Conservation (phyloP, 2,888 invertebrate species). For the Atethmia centrago region DNA sequence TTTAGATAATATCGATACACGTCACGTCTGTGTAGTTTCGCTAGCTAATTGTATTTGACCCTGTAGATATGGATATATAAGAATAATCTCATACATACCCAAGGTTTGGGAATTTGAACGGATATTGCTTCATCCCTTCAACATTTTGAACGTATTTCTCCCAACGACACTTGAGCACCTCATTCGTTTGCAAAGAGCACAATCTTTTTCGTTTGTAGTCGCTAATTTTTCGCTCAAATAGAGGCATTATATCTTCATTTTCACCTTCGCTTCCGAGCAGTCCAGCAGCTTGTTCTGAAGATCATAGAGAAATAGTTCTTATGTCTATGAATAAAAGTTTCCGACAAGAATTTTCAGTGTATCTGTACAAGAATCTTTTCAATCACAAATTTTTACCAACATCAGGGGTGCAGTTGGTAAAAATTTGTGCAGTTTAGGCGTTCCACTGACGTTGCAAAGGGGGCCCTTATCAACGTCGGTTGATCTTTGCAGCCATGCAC, state of each 20-base stretch:
- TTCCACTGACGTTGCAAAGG: too few species aligned
- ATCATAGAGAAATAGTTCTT: neutral
- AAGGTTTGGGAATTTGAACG: conserved; percentile 26
- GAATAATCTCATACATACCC: conserved; percentile 11
- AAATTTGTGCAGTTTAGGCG: too few species aligned
- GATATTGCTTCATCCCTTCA: neutral
- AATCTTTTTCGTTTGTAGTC: conserved; percentile 12
- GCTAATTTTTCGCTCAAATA: conserved; percentile 23
- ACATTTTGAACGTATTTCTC: neutral
- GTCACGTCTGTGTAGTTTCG: too few species aligned
- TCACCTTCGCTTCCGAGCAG: neutral
- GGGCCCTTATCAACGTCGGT: too few species aligned
- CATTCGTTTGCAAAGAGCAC: conserved; percentile 33
- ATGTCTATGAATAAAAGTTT: neutral
- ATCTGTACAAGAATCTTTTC: too few species aligned
- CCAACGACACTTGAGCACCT: conserved; percentile 32
- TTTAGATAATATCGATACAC: too few species aligned
- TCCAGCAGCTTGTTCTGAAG: neutral
- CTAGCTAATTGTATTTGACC: too few species aligned
- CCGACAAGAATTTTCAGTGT: neutral
- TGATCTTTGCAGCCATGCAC: too few species aligned
- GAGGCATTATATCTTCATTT: neutral
- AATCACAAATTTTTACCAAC: too few species aligned
- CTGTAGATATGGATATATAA: too few species aligned
- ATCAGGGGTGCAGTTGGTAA: too few species aligned